Conservation (phyloP, 1,140 invertebrate species). For the Drosophila erecta region DNA sequence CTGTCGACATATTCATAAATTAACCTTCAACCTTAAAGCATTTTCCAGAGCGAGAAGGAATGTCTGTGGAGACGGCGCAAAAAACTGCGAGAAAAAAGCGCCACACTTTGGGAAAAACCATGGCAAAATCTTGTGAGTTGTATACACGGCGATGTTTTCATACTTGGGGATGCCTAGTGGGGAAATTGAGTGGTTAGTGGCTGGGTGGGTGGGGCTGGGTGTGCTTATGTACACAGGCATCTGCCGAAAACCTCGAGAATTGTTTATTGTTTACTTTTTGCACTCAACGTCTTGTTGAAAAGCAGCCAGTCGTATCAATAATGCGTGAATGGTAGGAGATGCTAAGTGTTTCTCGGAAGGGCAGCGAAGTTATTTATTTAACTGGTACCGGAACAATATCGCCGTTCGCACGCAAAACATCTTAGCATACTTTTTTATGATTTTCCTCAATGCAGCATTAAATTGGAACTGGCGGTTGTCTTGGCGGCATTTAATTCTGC, state of each 20-base stretch:
- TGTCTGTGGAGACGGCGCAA: not conserved
- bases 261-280: constrained; percentile 52
- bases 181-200: not conserved
- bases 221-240: constrained; percentile 37
- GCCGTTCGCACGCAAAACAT: not conserved
- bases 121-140: not conserved
- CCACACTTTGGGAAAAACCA: constrained; percentile 6
- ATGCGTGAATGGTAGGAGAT: constrained; percentile 11
- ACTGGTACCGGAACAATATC: constrained; percentile 4
- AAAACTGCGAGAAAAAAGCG: not conserved
- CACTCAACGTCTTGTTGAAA: constrained; percentile 38
- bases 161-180: constrained; percentile 5
- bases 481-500: too few species aligned
- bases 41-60: not conserved
- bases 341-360: constrained; percentile 15
- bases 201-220: not conserved
- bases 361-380: constrained; percentile 37
- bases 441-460: too few species aligned
- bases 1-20: constrained; percentile 59
- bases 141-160: constrained; percentile 14
- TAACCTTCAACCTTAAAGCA: constrained; percentile 46
- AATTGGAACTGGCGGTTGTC: too few species aligned
- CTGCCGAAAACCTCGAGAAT: constrained; percentile 31
- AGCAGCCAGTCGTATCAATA: constrained; percentile 27
- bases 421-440: not conserved